Evolutionary conservation across 2,113 vertebrate genomes (phyloP).

Genomic region (Bombycilla garrulus): DNA sequence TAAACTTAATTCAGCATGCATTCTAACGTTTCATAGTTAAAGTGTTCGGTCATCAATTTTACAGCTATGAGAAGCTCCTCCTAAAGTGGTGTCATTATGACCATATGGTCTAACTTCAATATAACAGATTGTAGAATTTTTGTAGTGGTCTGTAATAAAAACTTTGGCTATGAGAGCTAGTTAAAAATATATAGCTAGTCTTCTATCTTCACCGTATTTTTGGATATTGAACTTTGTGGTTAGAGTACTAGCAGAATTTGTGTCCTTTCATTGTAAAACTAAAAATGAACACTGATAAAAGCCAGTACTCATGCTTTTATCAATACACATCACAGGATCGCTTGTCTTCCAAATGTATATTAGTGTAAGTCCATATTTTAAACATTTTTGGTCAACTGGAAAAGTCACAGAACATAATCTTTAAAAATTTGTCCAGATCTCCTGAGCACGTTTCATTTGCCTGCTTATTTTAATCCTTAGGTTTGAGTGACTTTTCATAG

Average conservation of each 20-base stretch:
- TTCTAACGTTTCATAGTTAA: not conserved
- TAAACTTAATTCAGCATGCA: not conserved
- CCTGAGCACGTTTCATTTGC: not conserved
- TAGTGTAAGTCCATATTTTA: not conserved
- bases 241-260: not conserved
- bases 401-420: not conserved
- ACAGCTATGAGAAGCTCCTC: not conserved
- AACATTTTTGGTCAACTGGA: not conserved
- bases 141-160: not conserved
- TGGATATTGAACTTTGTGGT: not conserved
- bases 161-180: not conserved
- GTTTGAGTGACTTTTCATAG: not conserved
- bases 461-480: not conserved
- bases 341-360: not conserved
- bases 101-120: not conserved
- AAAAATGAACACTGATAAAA: not conserved
- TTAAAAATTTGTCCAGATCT: not conserved
- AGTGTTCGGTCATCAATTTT: not conserved
- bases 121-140: not conserved
- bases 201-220: not conserved
- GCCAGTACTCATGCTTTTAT: not conserved
- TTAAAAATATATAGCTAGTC: not conserved
- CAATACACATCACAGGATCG: not conserved
- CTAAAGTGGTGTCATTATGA: not conserved
- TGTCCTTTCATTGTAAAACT: not conserved